phyloP scores from a whole-genome alignment of 2,113 vertebrate species.

The Urocynchramus pylzowi region DNA sequence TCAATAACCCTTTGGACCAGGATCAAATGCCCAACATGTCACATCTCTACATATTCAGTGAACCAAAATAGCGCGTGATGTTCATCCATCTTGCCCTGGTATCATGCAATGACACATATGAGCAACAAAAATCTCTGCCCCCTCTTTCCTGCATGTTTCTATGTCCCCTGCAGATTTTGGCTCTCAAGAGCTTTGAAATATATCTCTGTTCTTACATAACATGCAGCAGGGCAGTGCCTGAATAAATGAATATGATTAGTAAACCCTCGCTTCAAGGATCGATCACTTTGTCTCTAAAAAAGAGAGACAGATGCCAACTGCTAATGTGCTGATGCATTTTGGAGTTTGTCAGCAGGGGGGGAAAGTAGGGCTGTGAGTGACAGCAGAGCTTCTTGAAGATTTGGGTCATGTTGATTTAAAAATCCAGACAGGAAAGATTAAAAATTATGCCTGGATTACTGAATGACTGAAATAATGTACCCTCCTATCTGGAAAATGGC shows the following conservation, averaged over 20 bases:
- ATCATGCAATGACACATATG: neutral
- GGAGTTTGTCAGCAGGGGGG: neutral
- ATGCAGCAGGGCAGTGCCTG: neutral
- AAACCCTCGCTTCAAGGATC: slow-evolving; percentile 27
- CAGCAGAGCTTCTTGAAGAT: neutral
- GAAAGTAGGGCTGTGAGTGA: neutral
- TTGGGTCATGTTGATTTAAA: slow-evolving; percentile 5
- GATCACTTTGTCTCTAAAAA: slow-evolving; percentile 17
- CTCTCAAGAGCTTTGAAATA: slow-evolving; percentile 30
- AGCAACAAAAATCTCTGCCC: slow-evolving; percentile 12
- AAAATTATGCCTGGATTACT: neutral
- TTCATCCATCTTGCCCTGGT: slow-evolving; percentile 27
- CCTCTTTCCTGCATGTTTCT: neutral
- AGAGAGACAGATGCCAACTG: neutral
- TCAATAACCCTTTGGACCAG: neutral
- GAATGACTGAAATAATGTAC: neutral
- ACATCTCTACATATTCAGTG: neutral
- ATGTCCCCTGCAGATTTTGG: neutral
- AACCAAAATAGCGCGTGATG: neutral
- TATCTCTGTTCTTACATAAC: neutral
- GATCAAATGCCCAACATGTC: neutral
- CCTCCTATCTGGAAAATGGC: neutral
- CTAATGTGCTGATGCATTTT: neutral
- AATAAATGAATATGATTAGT: slow-evolving; percentile 52
- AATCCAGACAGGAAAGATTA: slow-evolving; percentile 15